Base-by-base conservation (phyloP, 2,797 vertebrate species). In the Artibeus jamaicensis region DNA sequence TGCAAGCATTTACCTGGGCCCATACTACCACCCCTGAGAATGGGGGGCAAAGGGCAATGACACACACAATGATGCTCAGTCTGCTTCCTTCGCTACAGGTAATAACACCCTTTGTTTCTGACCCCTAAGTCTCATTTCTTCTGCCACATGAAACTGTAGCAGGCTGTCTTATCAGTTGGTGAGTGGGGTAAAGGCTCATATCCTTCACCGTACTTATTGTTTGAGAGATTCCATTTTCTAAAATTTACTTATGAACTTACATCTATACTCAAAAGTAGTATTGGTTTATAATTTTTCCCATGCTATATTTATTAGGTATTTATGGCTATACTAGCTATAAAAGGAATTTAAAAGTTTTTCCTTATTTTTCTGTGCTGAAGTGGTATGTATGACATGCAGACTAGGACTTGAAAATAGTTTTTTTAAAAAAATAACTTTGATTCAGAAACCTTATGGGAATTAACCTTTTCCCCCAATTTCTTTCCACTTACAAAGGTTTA, bases 311-410 rank as follows among this genome's bases (percentile, higher is more conserved):
- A 65, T 79, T 93, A 87, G 39, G 14, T 59, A 81, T 37, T 78
- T 77, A 71, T 32, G 39, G n/a, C 21, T 93, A 53, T 81, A 26
- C 11, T 87, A 42, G 53, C 34, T 18, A 11, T 91, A 24, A 81
- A 92, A 95, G 37, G 44, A 57, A 59, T 79, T 76, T 88, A n/a
- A 46, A 78, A 32, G 26, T 29, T 94, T 95, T 85, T 32, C n/a
- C 29, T 90, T 9, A 78, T 76, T 81, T 89, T 87, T 78, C 65
- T 84, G 26, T 76, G 11, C 39, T 91, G 39, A 86, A 86, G 46
- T 21, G 24, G 11, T 37, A 48, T 42, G 67, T 59, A 7, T 34
- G 19, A 65, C 57, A 22, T 78, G 22, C 1, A 68, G 91, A 94
- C 42, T 83, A 95, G 95, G 76, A 55, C 10, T 62, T 59, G 15